Evolutionary conservation across 2,113 vertebrate genomes (phyloP), one percentile per base, ranked within the genome.

Genomic region (Brachirus orientalis): DNA sequence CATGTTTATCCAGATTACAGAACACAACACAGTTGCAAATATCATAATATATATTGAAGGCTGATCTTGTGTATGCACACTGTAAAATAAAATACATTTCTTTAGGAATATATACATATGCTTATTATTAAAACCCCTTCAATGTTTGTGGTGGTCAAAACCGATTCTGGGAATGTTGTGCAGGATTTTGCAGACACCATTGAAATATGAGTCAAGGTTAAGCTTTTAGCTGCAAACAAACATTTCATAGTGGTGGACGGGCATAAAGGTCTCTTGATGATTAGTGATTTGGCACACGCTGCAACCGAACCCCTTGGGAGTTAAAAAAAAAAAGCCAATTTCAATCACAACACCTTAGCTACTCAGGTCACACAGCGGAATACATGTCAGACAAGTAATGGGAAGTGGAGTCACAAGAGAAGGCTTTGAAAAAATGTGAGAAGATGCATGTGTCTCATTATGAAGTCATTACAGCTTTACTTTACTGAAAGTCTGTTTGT

Each of bases 141-240:
- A 54, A 47, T n/a, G 63, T 19, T 53, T 52, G 11, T 67, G 20
- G 40, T 52, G 57, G 46, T 59, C 35, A 46, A 20, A 59, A 16
- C 17, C 52, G 43, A 65, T 75, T 77, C 58, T 75, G 55, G 76
- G 51, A 78, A 78, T 60, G 40, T 69, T 82, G 55, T 50, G 63
- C 58, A 82, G 77, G 40, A 35, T 41, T 52, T 69, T 33, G 35
- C 33, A 54, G 68, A 63, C 5, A 4, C 74, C 72, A 79, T 18
- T 19, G 45, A 63, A 63, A 57, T 56, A 38, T 47, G 60, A 71
- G 60, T 71, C 72, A 74, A 44, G 20, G 66, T 59, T 50, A 38
- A 58, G 58, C 8, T n/a, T 58, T 68, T 52, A 20, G 44, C 44
- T 63, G 18, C 44, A 61, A 83, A 57, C 51, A 83, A 82, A 74